These are phyloP conservation scores for Hydrocynus forskahlii DNA, from an alignment of 2,797 vertebrate species.

Conservation along the genomic window DNA sequence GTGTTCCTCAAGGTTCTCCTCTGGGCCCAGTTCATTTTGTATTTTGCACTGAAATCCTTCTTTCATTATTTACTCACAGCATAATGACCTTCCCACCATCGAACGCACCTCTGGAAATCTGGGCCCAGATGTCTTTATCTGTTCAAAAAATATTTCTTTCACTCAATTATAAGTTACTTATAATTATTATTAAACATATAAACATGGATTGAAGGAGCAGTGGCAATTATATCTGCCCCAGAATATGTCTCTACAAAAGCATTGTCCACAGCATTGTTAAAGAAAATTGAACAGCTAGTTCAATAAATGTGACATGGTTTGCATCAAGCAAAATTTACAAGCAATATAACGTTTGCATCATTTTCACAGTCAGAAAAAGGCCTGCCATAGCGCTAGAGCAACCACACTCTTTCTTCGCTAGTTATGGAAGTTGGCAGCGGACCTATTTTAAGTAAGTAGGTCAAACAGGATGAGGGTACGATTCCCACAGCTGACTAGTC, in stretches of 20 bases:
- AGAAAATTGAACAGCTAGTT: neutral
- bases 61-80: neutral
- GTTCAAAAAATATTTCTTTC: too few relatives aligned
- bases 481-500: slow-evolving; percentile 58
- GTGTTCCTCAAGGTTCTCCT: neutral
- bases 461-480: slow-evolving; percentile 58
- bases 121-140: too few relatives aligned
- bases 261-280: slow-evolving; percentile 8
- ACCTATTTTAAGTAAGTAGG: slow-evolving; percentile 69
- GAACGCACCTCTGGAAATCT: neutral
- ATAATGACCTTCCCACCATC: neutral
- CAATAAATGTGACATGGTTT: neutral
- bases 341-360: slow-evolving; percentile 2
- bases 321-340: neutral
- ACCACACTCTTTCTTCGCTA: slow-evolving; percentile 54
- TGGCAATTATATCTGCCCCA: neutral
- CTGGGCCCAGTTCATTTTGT: neutral
- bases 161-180: too few relatives aligned
- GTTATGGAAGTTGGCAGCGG: slow-evolving; percentile 58
- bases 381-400: slow-evolving; percentile 22
- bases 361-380: slow-evolving; percentile 25
- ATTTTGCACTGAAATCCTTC: neutral
- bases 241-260: neutral
- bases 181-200: neutral
- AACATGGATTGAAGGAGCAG: neutral